Conservation (phyloP, 1,140 invertebrate genomes). For the Drosophila neocordata region DNA sequence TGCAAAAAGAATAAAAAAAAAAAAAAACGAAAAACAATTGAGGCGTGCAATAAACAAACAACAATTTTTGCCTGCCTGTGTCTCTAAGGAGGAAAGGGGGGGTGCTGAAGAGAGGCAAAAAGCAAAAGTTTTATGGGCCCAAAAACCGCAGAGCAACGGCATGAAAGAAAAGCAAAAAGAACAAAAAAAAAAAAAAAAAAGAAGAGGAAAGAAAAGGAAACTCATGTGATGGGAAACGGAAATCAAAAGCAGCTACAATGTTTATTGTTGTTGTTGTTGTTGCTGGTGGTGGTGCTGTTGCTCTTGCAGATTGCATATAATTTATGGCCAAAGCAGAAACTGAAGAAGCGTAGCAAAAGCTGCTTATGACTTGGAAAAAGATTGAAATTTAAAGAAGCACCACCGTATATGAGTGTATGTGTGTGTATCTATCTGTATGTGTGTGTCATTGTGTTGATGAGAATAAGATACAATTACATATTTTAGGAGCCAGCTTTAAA, state of each 20-base stretch:
- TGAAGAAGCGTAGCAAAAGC: conserved; percentile 62
- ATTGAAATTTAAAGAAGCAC: conserved; percentile 49
- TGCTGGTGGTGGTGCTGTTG: conserved; percentile 39
- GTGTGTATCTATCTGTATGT: no score
- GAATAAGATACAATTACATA: not conserved
- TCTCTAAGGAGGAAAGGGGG: not conserved
- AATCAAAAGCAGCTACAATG: conserved; percentile 78
- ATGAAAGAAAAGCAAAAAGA: conserved; percentile 56
- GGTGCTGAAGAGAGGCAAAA: conserved; percentile 33
- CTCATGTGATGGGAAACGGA: conserved; percentile 79
- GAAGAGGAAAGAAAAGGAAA: conserved; percentile 61
- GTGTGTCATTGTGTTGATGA: not conserved
- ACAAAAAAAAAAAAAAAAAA: conserved; percentile 27
- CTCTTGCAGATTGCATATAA: conserved; percentile 67
- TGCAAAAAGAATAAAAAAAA: conserved; percentile 30
- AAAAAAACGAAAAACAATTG: conserved; percentile 74
- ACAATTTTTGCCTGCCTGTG: conserved; percentile 17
- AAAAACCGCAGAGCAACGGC: conserved; percentile 58
- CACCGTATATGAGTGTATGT: no score
- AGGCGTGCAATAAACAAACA: conserved; percentile 68
- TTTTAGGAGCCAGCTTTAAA: not conserved
- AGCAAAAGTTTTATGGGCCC: conserved; percentile 66
- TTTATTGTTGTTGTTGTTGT: conserved; percentile 39
- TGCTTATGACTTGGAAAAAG: conserved; percentile 64
- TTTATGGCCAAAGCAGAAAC: conserved; percentile 58